Conservation (phyloP, 1,140 invertebrate species). For the Leptinotarsa undecemlineata region DNA sequence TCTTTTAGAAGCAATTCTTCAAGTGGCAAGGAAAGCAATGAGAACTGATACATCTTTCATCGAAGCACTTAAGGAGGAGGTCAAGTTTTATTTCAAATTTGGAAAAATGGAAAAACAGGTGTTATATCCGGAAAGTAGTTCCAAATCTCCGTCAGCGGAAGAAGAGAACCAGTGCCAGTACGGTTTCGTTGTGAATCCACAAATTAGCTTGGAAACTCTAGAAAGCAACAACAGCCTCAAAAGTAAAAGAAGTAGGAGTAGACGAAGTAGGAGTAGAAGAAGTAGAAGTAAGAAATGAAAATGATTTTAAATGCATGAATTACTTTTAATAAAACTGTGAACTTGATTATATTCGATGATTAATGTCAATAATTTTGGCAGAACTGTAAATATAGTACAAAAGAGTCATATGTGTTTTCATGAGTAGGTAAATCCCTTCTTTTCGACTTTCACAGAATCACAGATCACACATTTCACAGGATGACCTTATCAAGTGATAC, state of each 20-base stretch:
- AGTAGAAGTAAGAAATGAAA: background rate
- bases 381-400: too few species aligned
- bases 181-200: constrained; percentile 11
- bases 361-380: too few species aligned
- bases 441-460: too few species aligned
- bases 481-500: too few species aligned
- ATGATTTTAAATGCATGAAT: too few species aligned
- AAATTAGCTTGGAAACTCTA: constrained; percentile 12
- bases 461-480: too few species aligned
- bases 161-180: background rate
- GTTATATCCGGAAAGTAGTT: background rate
- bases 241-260: constrained; percentile 16
- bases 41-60: constrained; percentile 38
- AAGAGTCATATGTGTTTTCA: too few species aligned
- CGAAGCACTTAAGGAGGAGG: constrained; percentile 55
- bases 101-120: constrained; percentile 16
- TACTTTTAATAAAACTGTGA: too few species aligned
- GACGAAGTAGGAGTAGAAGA: constrained; percentile 14
- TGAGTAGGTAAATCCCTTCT: too few species aligned
- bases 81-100: constrained; percentile 63
- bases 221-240: constrained; percentile 22
- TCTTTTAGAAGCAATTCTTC: constrained; percentile 41
- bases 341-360: too few species aligned
- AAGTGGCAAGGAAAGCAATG: constrained; percentile 40
- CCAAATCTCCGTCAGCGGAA: background rate